These are phyloP conservation scores for Eupithecia subfuscata DNA, from an alignment of 2,888 invertebrate genomes.

Conservation along the genomic window DNA sequence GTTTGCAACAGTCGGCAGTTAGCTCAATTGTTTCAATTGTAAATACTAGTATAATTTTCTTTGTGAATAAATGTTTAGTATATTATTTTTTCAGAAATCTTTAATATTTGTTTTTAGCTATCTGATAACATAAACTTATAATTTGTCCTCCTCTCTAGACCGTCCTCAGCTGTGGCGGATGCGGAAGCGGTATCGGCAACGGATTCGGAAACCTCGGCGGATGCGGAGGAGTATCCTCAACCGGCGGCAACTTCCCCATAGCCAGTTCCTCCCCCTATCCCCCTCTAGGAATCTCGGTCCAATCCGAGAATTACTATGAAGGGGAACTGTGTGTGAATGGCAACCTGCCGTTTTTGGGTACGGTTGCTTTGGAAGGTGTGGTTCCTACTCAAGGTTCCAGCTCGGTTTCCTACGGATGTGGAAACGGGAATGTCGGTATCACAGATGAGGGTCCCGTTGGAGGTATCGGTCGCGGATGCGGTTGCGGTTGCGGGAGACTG, in stretches of 20 bases:
- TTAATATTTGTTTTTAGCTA: not conserved
- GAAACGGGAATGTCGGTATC: slow-evolving; percentile 1
- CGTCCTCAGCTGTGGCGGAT: not conserved
- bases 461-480: not conserved
- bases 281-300: slow-evolving; percentile 53
- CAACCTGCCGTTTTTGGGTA: slow-evolving; percentile 54
- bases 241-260: slow-evolving; percentile 48
- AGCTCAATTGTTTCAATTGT: too few relatives aligned
- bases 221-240: not conserved
- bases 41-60: too few relatives aligned
- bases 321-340: slow-evolving; percentile 51
- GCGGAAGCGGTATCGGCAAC: slow-evolving; percentile 1
- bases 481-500: slow-evolving; percentile 1
- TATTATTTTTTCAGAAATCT: too few relatives aligned
- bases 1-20: too few relatives aligned
- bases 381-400: slow-evolving; percentile 1
- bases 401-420: not conserved
- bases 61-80: too few relatives aligned
- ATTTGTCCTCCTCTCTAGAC: not conserved
- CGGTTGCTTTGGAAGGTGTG: slow-evolving; percentile 52
- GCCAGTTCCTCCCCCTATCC: slow-evolving; percentile 52
- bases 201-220: not conserved
- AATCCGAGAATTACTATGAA: slow-evolving; percentile 54
- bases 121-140: not conserved
- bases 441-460: not conserved